Base-by-base conservation (phyloP, 2,888 invertebrate genomes). In the Harmothoe impar region DNA sequence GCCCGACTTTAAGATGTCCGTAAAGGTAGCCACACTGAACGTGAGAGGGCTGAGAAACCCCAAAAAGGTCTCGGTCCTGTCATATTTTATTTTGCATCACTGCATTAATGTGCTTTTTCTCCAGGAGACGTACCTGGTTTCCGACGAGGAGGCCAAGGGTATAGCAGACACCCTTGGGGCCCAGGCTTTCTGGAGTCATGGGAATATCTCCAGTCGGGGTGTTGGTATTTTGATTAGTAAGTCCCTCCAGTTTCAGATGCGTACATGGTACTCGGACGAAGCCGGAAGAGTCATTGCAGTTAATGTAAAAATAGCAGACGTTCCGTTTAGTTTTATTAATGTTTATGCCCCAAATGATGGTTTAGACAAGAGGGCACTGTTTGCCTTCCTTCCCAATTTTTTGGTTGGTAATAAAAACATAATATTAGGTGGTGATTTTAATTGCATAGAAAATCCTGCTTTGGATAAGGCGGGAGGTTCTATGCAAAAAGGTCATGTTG, bases 361-460 rank as follows among this genome's bases (percentile, higher is more conserved):
- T 77, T 1, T 29, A 25, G 77, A 77, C 3, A n/a, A n/a, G 77
- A 17, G 25, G 31, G 77, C 0, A 5, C 31, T 77, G 5, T 31
- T 29, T 77, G 3, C 5, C 25, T 29, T 29, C 25, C 3, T 25
- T 77, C 17, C 29, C 29, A 3, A 15, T 15, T 29, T 31, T 77
- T 1, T 3, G 17, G n/a, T n/a, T 3, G 77, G 77, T 7, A n/a
- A 31, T 77, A 31, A 3, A 7, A 77, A 77, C 1, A 0, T 77
- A 17, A 31, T 77, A 17, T 31, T 77, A 31, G 77, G 77, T 29
- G 77, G 77, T 15, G 77, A 77, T 31, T 77, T 77, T 25, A 77
- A 77, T 25, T 77, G 20, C 25, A 29, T 77, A 7, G 77, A 77
- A 31, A 31, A 31, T 5, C 77, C 31, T 31, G 29, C 5, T 3